Conservation (phyloP, 2,113 vertebrate genomes). For the Epinephelus moara region DNA sequence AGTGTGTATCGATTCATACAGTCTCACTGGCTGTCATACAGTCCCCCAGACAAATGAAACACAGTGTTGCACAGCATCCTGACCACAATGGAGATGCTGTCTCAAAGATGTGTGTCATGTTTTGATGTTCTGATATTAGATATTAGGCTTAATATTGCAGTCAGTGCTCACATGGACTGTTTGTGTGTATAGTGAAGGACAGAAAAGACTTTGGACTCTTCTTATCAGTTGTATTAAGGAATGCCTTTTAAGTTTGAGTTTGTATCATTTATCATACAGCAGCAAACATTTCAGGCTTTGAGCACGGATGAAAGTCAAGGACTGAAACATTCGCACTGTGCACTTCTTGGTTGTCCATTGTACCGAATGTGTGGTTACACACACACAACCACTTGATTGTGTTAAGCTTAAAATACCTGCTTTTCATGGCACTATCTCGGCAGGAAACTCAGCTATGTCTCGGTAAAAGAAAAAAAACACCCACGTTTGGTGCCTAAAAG, state of each 20-base stretch:
- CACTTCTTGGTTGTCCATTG: too few species aligned
- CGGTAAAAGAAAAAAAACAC: too few species aligned
- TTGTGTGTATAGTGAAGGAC: background rate
- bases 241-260: background rate
- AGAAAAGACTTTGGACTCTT: background rate
- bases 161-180: background rate
- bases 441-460: too few species aligned
- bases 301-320: too few species aligned
- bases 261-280: background rate
- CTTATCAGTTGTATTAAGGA: background rate
- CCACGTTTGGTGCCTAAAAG: too few species aligned
- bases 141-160: background rate
- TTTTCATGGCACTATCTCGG: too few species aligned
- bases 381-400: too few species aligned
- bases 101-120: background rate
- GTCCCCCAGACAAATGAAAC: conserved; percentile 9
- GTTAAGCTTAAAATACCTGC: too few species aligned
- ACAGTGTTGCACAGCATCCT: conserved; percentile 1
- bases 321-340: too few species aligned
- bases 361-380: too few species aligned
- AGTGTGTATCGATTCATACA: conserved; percentile 28
- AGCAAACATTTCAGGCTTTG: too few species aligned
- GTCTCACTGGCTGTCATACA: conserved; percentile 28
- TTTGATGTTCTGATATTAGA: conserved; percentile 4
- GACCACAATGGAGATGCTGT: conserved; percentile 36